A percentile compares a stretch with the other conserved stretches of the same genome.
Evolutionary conservation across 2,797 vertebrate genomes (phyloP).

Genomic region (Sparus aurata): DNA sequence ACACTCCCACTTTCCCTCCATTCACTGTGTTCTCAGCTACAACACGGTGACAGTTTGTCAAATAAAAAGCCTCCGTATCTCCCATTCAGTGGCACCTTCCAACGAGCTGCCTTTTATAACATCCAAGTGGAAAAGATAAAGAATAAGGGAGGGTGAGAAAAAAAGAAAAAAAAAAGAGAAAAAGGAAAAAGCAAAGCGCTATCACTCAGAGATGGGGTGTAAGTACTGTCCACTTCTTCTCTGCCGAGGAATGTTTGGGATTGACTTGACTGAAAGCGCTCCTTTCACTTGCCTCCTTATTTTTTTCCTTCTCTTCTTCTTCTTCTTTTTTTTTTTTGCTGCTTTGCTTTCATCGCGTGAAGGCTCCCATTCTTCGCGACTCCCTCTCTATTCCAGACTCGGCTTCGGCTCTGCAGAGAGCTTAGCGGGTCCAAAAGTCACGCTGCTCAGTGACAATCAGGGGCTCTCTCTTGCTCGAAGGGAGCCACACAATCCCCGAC

Average conservation of each 20-base stretch:
- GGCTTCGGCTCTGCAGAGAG: slow-evolving; percentile 61
- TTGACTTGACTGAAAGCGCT: slow-evolving; percentile 66
- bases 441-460: slow-evolving; percentile 72
- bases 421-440: slow-evolving; percentile 70
- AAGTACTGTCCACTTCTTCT: slow-evolving; percentile 70
- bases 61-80: slow-evolving; percentile 69
- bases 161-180: neutral
- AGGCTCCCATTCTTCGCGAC: slow-evolving; percentile 69
- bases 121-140: slow-evolving; percentile 64
- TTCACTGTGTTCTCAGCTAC: slow-evolving; percentile 58
- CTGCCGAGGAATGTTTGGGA: slow-evolving; percentile 61
- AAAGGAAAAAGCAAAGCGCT: neutral
- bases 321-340: slow-evolving; percentile 10
- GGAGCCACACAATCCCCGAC: slow-evolving; percentile 19
- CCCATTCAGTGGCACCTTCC: slow-evolving; percentile 57
- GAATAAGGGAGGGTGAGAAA: slow-evolving; percentile 40
- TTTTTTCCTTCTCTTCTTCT: neutral
- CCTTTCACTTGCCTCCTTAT: slow-evolving; percentile 55
- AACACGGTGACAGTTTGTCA: slow-evolving; percentile 72
- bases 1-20: slow-evolving; percentile 30
- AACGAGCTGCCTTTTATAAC: slow-evolving; percentile 69
- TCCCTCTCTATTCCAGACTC: slow-evolving; percentile 70
- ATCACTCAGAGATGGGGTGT: slow-evolving; percentile 54
- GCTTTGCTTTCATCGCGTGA: slow-evolving; percentile 72
- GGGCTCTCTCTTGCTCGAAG: slow-evolving; percentile 48